Conservation (phyloP, 2,113 vertebrate species). For the Chrysochloris asiatica region DNA sequence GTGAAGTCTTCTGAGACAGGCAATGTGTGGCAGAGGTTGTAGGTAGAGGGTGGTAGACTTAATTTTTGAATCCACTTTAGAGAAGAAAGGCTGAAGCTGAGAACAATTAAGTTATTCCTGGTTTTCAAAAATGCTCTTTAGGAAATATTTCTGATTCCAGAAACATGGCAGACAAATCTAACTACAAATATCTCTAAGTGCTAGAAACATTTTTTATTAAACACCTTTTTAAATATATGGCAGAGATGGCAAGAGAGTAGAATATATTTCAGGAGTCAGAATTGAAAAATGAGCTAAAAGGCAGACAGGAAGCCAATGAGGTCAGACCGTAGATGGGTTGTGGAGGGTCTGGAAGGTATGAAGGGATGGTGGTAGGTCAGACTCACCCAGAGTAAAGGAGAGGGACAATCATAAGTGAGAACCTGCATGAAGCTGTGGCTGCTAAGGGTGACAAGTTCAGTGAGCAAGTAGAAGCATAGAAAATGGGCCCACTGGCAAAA, state of each 20-base stretch:
- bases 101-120: slow-evolving; percentile 3
- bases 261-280: not conserved
- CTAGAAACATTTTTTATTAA: not conserved
- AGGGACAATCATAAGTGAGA: not conserved
- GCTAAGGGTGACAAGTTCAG: not conserved
- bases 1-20: not conserved
- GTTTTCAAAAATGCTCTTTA: not conserved
- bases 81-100: not conserved
- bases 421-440: fast-evolving
- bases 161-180: not conserved
- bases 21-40: too few species aligned
- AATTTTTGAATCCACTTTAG: not conserved
- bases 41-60: not conserved
- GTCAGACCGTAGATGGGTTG: too few species aligned
- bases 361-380: too few species aligned
- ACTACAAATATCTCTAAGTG: not conserved
- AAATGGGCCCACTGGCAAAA: not conserved
- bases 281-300: not conserved
- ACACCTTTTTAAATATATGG: not conserved
- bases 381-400: fast-evolving
- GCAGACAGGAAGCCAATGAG: not conserved
- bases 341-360: too few species aligned
- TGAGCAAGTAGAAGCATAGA: not conserved
- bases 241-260: not conserved
- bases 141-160: not conserved